These are phyloP conservation scores for Otus scops DNA, from an alignment of 2,797 vertebrate genomes.

Conservation along the genomic window DNA sequence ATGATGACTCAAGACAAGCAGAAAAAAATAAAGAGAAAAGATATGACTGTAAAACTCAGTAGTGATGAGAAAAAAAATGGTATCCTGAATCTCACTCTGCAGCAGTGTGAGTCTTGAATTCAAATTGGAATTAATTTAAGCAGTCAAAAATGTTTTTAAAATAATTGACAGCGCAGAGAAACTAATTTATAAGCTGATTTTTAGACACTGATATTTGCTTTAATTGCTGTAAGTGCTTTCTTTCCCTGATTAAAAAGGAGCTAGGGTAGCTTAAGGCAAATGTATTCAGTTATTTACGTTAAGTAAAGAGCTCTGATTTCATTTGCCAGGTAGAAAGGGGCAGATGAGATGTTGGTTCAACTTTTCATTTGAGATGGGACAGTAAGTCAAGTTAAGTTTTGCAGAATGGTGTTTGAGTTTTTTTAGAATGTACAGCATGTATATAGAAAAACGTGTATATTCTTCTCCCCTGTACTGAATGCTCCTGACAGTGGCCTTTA, in stretches of 20 bases:
- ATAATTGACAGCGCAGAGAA: slow-evolving; percentile 45
- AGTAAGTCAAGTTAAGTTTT: background rate
- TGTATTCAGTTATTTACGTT: slow-evolving; percentile 4
- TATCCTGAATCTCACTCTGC: slow-evolving; percentile 16
- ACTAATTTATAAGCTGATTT: slow-evolving; percentile 42
- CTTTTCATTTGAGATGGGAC: background rate
- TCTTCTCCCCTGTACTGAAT: background rate
- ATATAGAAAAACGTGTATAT: background rate
- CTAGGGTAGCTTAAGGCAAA: slow-evolving; percentile 38
- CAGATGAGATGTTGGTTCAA: background rate
- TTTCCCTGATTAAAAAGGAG: slow-evolving; percentile 46
- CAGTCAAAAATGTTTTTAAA: slow-evolving; percentile 61
- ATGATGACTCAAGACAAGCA: slow-evolving; percentile 55
- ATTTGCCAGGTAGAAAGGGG: background rate
- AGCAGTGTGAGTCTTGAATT: slow-evolving; percentile 16
- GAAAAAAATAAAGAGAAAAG: slow-evolving; percentile 28
- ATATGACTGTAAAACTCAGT: slow-evolving; percentile 15
- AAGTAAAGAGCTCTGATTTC: background rate
- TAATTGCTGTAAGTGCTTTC: slow-evolving; percentile 55
- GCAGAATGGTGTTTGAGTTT: background rate
- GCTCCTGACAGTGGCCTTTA: background rate
- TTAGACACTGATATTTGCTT: slow-evolving; percentile 38
- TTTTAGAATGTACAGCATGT: background rate
- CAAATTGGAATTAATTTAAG: slow-evolving; percentile 61
- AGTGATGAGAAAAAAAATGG: slow-evolving; percentile 29